These are phyloP conservation scores for Trichogramma pretiosum DNA, from an alignment of 1,140 invertebrate species.

Conservation along the genomic window DNA sequence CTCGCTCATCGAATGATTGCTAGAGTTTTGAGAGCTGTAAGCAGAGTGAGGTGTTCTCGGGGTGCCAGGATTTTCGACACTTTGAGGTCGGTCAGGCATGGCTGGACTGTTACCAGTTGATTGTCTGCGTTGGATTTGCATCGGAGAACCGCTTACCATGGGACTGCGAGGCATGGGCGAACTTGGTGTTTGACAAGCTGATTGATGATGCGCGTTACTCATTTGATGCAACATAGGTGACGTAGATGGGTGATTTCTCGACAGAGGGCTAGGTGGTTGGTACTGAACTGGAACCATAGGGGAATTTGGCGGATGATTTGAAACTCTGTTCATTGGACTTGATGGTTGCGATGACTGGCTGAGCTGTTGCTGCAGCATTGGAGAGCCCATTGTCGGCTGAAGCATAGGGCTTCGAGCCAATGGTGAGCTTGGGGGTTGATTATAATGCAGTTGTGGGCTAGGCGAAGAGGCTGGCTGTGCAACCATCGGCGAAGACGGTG, in stretches of 20 bases:
- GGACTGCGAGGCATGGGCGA: conserved; percentile 50
- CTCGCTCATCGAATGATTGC: conserved; percentile 31
- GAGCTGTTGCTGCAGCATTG: conserved; percentile 46
- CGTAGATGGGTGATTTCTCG: conserved; percentile 37
- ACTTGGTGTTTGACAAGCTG: conserved; percentile 37
- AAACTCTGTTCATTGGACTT: conserved; percentile 39
- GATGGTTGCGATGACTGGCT: conserved; percentile 42
- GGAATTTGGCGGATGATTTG: conserved; percentile 37
- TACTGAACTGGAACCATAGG: conserved; percentile 40
- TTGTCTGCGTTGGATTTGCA: conserved; percentile 47
- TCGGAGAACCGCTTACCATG: conserved; percentile 46
- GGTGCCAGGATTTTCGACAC: conserved; percentile 51
- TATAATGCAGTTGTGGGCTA: conserved; percentile 47
- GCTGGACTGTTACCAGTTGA: conserved; percentile 50
- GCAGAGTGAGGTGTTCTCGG: conserved; percentile 33
- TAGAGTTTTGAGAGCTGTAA: conserved; percentile 29
- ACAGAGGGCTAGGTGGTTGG: conserved; percentile 45
- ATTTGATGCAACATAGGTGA: conserved; percentile 43
- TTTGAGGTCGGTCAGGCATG: conserved; percentile 49
- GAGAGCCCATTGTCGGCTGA: conserved; percentile 47
- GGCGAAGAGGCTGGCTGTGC: conserved; percentile 48
- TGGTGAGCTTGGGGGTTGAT: conserved; percentile 56
- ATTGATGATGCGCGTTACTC: conserved; percentile 34
- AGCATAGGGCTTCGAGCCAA: conserved; percentile 55
- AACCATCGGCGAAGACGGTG: conserved; percentile 48